Percentiles rank a stretch among this genome's conserved stretches.
Conservation (phyloP, 1,140 invertebrate species). For the Dendrolimus kikuchii region DNA sequence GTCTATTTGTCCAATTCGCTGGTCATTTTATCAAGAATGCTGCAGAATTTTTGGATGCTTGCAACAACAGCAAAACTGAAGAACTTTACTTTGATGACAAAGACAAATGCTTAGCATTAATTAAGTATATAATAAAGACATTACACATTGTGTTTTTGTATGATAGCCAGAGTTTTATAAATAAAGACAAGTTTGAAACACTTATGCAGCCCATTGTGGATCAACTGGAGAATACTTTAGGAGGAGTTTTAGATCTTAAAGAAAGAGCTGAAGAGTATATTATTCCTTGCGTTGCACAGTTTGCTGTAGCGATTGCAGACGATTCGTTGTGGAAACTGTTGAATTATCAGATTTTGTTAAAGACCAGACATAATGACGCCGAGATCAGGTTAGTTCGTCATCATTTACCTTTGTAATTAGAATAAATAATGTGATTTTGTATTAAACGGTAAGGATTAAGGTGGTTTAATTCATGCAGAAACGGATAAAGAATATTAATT, state of each 20-base stretch:
- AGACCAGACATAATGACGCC: conserved; percentile 83
- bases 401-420: conserved; percentile 4
- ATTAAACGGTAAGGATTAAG: too few species aligned
- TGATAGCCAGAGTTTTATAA: conserved; percentile 87
- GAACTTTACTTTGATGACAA: conserved; percentile 70
- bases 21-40: conserved; percentile 88
- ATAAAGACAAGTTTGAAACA: conserved; percentile 86
- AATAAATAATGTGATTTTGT: too few species aligned
- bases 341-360: conserved; percentile 91
- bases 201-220: conserved; percentile 90
- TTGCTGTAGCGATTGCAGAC: conserved; percentile 86
- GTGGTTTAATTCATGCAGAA: too few species aligned
- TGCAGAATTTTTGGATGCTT: conserved; percentile 77
- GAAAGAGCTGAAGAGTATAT: conserved; percentile 76
- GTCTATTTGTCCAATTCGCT: conserved; percentile 91
- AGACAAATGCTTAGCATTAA: conserved; percentile 73
- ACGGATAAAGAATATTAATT: too few species aligned
- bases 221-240: conserved; percentile 88
- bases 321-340: conserved; percentile 91
- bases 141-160: conserved; percentile 85
- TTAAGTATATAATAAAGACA: conserved; percentile 82
- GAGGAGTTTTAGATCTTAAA: conserved; percentile 75
- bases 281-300: conserved; percentile 85
- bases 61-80: conserved; percentile 71
- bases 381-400: conserved; percentile 64